Percentiles rank a stretch among this genome's conserved stretches.
Evolutionary conservation across 2,113 vertebrate genomes (phyloP).

Genomic region (Ondatra zibethicus): DNA sequence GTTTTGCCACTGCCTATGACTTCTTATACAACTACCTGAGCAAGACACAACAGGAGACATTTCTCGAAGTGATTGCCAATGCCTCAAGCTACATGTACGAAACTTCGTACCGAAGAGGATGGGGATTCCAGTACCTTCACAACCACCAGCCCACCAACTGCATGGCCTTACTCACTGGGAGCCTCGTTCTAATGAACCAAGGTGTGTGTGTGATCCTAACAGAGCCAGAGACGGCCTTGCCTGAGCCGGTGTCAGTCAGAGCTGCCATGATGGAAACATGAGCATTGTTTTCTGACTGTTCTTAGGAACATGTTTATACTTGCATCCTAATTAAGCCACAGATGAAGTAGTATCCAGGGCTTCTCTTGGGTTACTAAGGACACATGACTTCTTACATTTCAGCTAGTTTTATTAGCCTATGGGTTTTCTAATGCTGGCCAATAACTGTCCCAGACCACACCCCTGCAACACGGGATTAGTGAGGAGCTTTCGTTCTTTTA

Average conservation of each 20-base stretch:
- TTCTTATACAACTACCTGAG: slow-evolving; percentile 95
- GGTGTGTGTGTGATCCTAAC: slow-evolving; percentile 85
- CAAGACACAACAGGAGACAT: slow-evolving; percentile 94
- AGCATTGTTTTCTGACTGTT: neutral
- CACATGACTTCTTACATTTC: neutral
- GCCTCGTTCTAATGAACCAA: slow-evolving; percentile 97
- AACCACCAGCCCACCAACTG: slow-evolving; percentile 99
- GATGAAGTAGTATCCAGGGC: neutral
- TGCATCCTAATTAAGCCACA: neutral
- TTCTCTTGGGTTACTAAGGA: slow-evolving; percentile 11
- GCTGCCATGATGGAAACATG: neutral
- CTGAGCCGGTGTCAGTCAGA: neutral
- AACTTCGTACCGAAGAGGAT: slow-evolving; percentile 95
- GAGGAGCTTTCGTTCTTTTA: neutral
- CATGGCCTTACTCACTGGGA: slow-evolving; percentile 96
- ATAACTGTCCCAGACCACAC: neutral
- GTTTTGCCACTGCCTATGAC: slow-evolving; percentile 98
- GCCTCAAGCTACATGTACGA: slow-evolving; percentile 96
- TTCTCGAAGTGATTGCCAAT: slow-evolving; percentile 97
- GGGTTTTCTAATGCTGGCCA: neutral
- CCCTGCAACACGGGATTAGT: neutral
- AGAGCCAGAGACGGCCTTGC: neutral
- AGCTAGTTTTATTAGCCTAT: neutral
- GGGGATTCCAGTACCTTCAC: slow-evolving; percentile 99
- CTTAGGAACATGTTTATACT: neutral